Evolutionary conservation across 2,113 vertebrate species (phyloP), one percentile per base, ranked within the genome.

Genomic region (Orthonyx spaldingii): DNA sequence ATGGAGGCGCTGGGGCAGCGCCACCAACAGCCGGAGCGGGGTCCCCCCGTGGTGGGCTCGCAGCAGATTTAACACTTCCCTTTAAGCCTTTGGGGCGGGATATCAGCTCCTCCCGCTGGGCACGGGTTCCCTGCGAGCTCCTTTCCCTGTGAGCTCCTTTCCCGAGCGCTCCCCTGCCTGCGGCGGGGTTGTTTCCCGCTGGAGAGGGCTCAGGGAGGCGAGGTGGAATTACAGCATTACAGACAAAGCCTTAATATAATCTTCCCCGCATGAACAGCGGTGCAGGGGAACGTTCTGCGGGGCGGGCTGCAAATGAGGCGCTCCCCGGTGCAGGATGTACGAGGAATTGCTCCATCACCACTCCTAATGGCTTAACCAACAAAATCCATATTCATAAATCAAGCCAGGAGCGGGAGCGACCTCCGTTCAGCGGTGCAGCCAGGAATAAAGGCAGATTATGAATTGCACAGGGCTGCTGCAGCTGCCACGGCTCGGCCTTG

Each of bases 321-420:
- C 65, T 39, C 28, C 2, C 5, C 50, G 3, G 74, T 1, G 49
- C 59, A 4, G 90, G 94, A 37, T 92, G 87, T 74, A 8, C 7
- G 0, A 46, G 21, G 93, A 50, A 86, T 71, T 46, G 93, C 94
- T 95, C 79, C 93, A 89, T 84, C 91, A 61, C 89, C 57, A 18
- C 84, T 84, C 93, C 93, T 94, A 88, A 91, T 92, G 95, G 89
- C 93, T 94, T 71, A 84, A 82, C 91, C 94, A 91, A 41, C 94
- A 91, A 46, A 59, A 95, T 92, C 96, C 89, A 84, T 89, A 78
- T 87, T 84, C 84, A 89, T 93, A 56, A 94, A 96, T 87, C 89
- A 76, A 75, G 82, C 1, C 69, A 0, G 87, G 80, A 78, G 85
- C 35, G 15, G 5, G 47, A 79, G 70, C 44, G 35, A 77, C 71